Evolutionary conservation across 2,797 vertebrate genomes (phyloP).

Genomic region (Perodicticus potto): DNA sequence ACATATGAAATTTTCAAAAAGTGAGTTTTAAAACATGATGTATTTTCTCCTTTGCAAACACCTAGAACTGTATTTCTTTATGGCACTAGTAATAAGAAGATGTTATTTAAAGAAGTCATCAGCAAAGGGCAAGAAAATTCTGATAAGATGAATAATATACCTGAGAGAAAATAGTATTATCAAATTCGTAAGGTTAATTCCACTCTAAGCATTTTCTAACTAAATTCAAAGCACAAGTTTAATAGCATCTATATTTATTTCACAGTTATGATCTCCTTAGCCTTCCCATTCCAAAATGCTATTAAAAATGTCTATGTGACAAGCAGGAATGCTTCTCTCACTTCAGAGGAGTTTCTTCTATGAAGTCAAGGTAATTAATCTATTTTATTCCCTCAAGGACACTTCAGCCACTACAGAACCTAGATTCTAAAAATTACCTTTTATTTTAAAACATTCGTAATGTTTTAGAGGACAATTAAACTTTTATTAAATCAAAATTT

Average conservation of each 20-base stretch:
- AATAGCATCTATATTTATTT: neutral
- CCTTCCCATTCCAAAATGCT: neutral
- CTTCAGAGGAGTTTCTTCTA: conserved; percentile 33
- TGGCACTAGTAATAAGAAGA: neutral
- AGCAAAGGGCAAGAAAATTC: neutral
- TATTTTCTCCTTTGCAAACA: neutral
- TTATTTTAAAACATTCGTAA: conserved; percentile 60
- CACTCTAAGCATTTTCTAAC: conserved; percentile 5
- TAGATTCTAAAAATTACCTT: conserved; percentile 66
- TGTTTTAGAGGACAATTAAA: neutral
- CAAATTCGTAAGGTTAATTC: neutral
- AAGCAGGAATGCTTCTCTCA: conserved; percentile 21
- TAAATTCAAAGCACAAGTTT: neutral
- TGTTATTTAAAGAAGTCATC: conserved; percentile 26
- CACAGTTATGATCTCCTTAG: neutral
- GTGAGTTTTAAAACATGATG: neutral
- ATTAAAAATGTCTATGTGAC: conserved; percentile 17
- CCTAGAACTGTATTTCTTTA: neutral
- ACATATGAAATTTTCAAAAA: neutral
- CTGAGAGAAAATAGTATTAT: conserved; percentile 1
- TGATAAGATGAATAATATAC: neutral
- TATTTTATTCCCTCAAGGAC: conserved; percentile 64
- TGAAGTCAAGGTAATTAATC: conserved; percentile 75
- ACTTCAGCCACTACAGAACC: neutral
- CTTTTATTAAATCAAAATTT: conserved; percentile 46